Evolutionary conservation across 2,888 invertebrate genomes (phyloP).

Genomic region (Nomada ruficornis): DNA sequence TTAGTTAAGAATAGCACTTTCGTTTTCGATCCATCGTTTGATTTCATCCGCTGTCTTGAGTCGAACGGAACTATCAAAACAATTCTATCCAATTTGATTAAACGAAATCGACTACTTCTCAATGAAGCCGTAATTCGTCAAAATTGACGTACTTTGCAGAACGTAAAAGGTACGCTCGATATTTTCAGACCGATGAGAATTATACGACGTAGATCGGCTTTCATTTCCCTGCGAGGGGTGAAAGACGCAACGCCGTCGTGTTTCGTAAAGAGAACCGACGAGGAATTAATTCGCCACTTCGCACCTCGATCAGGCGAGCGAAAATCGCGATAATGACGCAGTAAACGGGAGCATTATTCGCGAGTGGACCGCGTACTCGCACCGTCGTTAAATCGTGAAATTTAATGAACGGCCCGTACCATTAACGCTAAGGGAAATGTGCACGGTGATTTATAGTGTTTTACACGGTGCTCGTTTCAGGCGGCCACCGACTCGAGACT

Average conservation of each 20-base stretch:
- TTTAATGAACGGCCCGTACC: constrained; percentile 64
- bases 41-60: background rate
- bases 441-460: constrained; percentile 61
- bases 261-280: constrained; percentile 35
- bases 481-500: constrained; percentile 5
- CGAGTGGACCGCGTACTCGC: constrained; percentile 40
- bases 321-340: constrained; percentile 64
- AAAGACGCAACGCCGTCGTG: constrained; percentile 6
- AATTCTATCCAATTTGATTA: background rate
- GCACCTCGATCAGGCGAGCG: constrained; percentile 46
- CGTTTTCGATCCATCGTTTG: background rate
- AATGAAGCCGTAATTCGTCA: too few relatives aligned
- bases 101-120: too few relatives aligned
- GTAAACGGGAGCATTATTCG: constrained; percentile 64
- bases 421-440: constrained; percentile 54
- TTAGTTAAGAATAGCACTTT: constrained; percentile 43
- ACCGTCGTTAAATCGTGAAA: constrained; percentile 55
- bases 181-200: background rate
- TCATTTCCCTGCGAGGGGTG: constrained; percentile 12
- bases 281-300: constrained; percentile 67
- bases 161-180: too few relatives aligned
- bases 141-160: too few relatives aligned
- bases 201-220: constrained; percentile 7
- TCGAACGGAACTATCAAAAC: background rate
- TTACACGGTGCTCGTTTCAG: constrained; percentile 41